Conservation (phyloP, 2,113 vertebrate genomes). For the Periophthalmus modestus region DNA sequence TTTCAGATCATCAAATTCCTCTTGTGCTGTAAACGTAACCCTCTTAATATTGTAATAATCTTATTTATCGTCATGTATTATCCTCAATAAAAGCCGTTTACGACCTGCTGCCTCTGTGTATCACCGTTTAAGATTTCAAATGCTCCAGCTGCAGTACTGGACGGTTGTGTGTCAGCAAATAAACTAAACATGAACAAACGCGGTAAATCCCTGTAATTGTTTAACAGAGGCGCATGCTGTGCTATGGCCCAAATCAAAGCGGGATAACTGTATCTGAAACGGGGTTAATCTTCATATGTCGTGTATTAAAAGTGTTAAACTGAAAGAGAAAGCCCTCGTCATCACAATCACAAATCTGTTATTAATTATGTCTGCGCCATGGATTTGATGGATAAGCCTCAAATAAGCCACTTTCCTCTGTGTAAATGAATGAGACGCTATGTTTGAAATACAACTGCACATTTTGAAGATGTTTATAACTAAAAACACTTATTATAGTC, state of each 20-base stretch:
- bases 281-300: constrained; percentile 5
- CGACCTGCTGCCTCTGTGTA: no score
- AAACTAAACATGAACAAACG: neutral
- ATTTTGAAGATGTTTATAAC: neutral
- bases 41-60: neutral
- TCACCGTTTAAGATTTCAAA: no score
- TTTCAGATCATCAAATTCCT: no score
- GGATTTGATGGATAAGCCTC: constrained; percentile 45
- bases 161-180: neutral
- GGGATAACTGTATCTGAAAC: neutral
- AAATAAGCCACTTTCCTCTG: constrained; percentile 55
- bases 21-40: no score
- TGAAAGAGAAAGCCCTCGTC: constrained; percentile 34
- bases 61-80: no score
- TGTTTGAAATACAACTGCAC: neutral
- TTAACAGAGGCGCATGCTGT: neutral
- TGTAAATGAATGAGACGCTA: neutral
- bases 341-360: constrained; percentile 43
- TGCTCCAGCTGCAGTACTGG: neutral
- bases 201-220: neutral
- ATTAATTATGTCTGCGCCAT: constrained; percentile 34
- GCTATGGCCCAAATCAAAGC: neutral
- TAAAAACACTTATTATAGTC: no score
- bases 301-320: neutral
- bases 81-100: no score